Evolutionary conservation across 2,888 invertebrate genomes (phyloP).

Genomic region (Drosophila lutescens): DNA sequence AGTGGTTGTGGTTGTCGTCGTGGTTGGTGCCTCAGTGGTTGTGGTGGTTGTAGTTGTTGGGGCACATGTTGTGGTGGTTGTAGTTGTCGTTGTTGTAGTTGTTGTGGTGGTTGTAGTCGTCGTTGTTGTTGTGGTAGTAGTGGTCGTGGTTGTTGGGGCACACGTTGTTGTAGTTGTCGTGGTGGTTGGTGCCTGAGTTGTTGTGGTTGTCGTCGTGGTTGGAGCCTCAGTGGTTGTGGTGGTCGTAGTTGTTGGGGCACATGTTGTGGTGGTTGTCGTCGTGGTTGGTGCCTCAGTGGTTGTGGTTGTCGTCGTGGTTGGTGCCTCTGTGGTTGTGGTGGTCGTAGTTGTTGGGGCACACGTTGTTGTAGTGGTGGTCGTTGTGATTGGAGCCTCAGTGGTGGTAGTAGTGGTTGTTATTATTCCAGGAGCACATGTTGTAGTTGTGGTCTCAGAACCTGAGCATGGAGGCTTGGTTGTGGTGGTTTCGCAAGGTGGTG

Average conservation of each 20-base stretch:
- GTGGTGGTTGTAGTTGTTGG: neutral
- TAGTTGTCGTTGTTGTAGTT: too few relatives aligned
- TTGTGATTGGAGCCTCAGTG: neutral
- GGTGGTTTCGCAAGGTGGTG: constrained; percentile 6
- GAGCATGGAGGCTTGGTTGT: constrained; percentile 6
- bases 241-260: neutral
- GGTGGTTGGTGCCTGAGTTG: neutral
- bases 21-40: neutral
- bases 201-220: neutral
- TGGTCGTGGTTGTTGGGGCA: neutral
- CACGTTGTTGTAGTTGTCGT: constrained; percentile 9
- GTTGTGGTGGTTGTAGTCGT: neutral
- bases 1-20: neutral
- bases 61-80: neutral
- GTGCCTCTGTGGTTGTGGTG: constrained; percentile 5
- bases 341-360: constrained; percentile 1
- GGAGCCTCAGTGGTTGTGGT: neutral
- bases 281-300: neutral
- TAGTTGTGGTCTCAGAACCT: neutral
- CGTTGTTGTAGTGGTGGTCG: neutral
- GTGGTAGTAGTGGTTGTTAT: neutral
- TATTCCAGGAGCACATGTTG: neutral
- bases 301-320: neutral
- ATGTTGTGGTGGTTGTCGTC: neutral
- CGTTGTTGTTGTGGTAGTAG: neutral